A percentile compares a stretch with the other conserved stretches of the same genome.
phyloP scores from a whole-genome alignment of 92 coral and sea anemone species.

The Parazoanthus swiftii region DNA sequence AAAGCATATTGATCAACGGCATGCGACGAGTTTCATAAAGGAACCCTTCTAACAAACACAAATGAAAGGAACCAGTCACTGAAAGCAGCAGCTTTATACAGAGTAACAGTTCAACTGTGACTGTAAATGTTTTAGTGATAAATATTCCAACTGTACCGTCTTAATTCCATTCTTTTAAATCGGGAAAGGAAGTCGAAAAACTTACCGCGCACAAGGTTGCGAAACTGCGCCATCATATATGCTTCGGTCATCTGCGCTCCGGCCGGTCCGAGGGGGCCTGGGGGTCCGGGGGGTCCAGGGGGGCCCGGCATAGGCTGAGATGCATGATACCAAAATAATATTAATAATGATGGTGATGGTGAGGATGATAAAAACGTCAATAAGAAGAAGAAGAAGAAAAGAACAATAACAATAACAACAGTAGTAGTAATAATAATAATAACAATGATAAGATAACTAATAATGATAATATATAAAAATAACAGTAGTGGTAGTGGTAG shows the following conservation, averaged over 20 bases:
- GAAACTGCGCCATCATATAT: constrained; percentile 89
- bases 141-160: neutral
- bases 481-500: too few species aligned
- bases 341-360: too few species aligned
- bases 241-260: constrained; percentile 98
- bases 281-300: constrained; percentile 98
- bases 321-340: neutral
- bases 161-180: neutral
- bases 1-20: too few species aligned
- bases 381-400: too few species aligned
- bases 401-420: too few species aligned
- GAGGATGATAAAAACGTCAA: neutral
- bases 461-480: too few species aligned
- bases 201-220: constrained; percentile 88
- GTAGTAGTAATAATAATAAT: too few species aligned
- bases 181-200: neutral
- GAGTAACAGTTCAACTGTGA: neutral
- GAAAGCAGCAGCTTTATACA: neutral
- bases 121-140: neutral
- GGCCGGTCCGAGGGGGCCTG: constrained; percentile 96
- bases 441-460: too few species aligned
- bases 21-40: too few species aligned
- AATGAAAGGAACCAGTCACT: neutral
- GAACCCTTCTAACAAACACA: too few species aligned
- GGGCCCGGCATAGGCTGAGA: constrained; percentile 59